Conservation (phyloP, 1,140 invertebrate species). For the Neodiprion virginianus region DNA sequence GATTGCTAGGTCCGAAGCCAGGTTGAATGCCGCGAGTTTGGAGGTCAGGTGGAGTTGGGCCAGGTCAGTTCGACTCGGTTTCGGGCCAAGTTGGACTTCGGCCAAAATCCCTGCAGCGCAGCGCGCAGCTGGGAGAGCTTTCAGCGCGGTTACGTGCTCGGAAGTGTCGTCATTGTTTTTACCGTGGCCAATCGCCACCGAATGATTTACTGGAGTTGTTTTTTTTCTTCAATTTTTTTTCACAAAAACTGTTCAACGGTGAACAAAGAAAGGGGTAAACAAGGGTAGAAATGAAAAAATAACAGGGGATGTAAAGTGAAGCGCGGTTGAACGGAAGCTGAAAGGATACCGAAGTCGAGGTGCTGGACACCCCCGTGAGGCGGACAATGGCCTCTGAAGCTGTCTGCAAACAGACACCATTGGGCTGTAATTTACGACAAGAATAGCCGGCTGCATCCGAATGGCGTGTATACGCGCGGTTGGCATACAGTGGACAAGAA, state of each 20-base stretch:
- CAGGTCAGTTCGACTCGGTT: constrained; percentile 2
- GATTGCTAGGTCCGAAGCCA: not conserved
- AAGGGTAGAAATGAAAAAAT: not conserved
- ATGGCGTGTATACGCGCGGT: too few species aligned
- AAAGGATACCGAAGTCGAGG: constrained; percentile 6
- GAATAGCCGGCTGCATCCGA: not conserved
- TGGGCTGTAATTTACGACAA: not conserved
- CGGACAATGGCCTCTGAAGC: constrained; percentile 40
- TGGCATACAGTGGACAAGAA: too few species aligned
- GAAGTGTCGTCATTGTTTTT: constrained; percentile 37
- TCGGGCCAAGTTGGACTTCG: constrained; percentile 7
- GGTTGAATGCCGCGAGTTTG: not conserved
- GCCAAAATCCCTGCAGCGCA: constrained; percentile 11
- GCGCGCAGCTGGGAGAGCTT: constrained; percentile 12
- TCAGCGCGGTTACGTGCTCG: constrained; percentile 26
- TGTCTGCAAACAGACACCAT: constrained; percentile 13
- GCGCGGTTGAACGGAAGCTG: constrained; percentile 1
- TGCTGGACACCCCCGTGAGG: not conserved
- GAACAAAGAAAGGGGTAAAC: not conserved
- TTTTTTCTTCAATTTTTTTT: not conserved
- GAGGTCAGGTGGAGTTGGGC: not conserved
- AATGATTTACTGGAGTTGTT: constrained; percentile 29
- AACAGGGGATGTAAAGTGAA: not conserved
- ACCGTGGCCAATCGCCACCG: constrained; percentile 39
- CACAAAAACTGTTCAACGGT: not conserved